Conservation (phyloP, 2,113 vertebrate species). For the Mixornis gularis region DNA sequence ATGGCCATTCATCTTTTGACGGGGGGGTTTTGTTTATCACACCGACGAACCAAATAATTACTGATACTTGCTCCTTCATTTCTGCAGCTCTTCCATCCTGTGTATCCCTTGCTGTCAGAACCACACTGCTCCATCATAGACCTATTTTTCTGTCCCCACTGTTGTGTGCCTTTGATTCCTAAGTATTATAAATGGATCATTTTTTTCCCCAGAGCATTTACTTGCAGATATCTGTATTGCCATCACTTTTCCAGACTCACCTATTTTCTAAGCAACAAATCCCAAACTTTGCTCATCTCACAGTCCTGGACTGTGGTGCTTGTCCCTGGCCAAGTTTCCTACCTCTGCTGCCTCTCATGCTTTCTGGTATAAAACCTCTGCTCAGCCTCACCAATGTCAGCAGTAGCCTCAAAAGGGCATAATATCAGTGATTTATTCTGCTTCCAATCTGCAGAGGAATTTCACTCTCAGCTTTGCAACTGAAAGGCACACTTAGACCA, state of each 20-base stretch:
- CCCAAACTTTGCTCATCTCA: neutral
- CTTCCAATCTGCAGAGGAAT: slow-evolving; percentile 2
- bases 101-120: neutral
- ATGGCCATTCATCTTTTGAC: neutral
- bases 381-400: neutral
- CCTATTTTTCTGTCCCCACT: fast-evolving
- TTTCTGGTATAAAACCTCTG: neutral
- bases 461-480: neutral
- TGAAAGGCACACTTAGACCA: neutral
- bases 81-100: neutral
- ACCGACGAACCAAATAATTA: neutral
- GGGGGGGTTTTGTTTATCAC: neutral
- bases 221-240: neutral
- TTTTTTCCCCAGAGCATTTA: neutral
- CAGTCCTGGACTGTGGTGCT: neutral
- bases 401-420: neutral
- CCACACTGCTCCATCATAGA: neutral
- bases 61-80: neutral
- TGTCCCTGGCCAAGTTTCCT: neutral
- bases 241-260: neutral
- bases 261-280: neutral
- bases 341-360: neutral
- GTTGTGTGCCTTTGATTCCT: neutral
- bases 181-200: fast-evolving
- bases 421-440: neutral